Evolutionary conservation across 1,140 invertebrate genomes (phyloP), one percentile per base, ranked within the genome.

Genomic region (Pseudobourletiella spinata): DNA sequence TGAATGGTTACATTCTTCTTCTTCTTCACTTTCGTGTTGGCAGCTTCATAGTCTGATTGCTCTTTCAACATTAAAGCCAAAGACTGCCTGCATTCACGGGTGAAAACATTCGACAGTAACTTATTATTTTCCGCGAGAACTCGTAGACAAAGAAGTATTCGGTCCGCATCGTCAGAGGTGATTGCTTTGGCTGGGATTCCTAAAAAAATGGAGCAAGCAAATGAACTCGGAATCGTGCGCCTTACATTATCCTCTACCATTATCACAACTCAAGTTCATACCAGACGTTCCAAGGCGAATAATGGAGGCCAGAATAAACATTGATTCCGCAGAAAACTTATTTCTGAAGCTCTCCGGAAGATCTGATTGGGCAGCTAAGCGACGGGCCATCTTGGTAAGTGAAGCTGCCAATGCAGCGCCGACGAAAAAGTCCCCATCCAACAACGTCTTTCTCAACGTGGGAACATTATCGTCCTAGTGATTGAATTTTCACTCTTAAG

Each of bases 381-480:
- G n/a, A 0, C 91, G 76, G 0, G 91, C 87, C 63, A 99, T 77
- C 79, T 99, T 99, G 8, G 90, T 84, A 28, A 99, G 79, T 16
- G 89, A 90, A 1, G 93, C 90, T 11, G 90, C 89, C 11, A 98
- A 76, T 6, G 92, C 85, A 22, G 93, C 91, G 14, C 89, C 94
- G 64, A 98, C 88, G 74, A 98, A 99, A 77, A 95, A 96, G 71
- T 99, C 94, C 1, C 94, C 95, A 67, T 92, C 86, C 77, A 95
- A 84, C 69, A 99, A 81, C 71, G 94, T 93, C 64, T 90, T 85
- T 14, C 92, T 80, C 54, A 96, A 74, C 39, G 88, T 82, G 16
- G 92, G 92, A 28, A 68, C 50, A 4, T 56, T 54, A 26, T 63
- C 61, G 28, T 28, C 32, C 66, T 64, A 57, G n/a, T 20, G 4